These are phyloP conservation scores for Parasteatoda tepidariorum DNA, from an alignment of 1,140 invertebrate genomes.

Conservation along the genomic window DNA sequence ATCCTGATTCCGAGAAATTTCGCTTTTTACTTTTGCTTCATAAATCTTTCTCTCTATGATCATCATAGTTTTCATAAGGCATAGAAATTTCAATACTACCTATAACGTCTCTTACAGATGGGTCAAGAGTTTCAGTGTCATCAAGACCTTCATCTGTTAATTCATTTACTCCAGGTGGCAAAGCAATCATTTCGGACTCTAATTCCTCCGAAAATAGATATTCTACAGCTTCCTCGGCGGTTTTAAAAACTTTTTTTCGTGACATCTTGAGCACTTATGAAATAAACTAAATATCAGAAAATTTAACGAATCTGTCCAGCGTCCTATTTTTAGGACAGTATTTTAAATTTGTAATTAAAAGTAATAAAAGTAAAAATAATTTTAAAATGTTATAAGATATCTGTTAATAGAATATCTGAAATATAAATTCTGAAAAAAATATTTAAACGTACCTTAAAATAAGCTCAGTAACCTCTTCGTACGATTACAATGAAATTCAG, in stretches of 20 bases:
- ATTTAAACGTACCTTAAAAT: slow-evolving; percentile 11
- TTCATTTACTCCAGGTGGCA: not conserved
- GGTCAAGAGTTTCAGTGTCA: slow-evolving; percentile 1
- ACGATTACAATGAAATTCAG: slow-evolving; percentile 5
- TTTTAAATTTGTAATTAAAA: not conserved
- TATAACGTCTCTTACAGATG: not conserved
- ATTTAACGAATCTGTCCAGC: slow-evolving; percentile 2
- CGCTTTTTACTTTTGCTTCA: too few species aligned
- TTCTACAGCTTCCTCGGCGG: slow-evolving; percentile 7
- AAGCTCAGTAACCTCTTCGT: slow-evolving; percentile 5
- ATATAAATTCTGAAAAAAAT: slow-evolving; percentile 20
- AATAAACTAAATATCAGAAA: slow-evolving; percentile 14
- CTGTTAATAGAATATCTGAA: slow-evolving; percentile 3
- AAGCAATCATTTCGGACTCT: slow-evolving; percentile 9
- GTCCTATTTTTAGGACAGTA: slow-evolving; percentile 1
- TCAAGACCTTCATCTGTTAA: slow-evolving; percentile 5
- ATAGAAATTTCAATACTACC: too few species aligned
- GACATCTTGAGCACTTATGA: not conserved
- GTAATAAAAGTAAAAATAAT: not conserved
- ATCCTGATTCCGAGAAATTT: too few species aligned
- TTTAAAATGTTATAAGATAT: not conserved
- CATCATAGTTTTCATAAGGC: too few species aligned
- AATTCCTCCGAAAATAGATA: slow-evolving; percentile 17
- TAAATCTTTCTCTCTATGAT: too few species aligned
- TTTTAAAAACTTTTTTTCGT: not conserved